phyloP scores from a whole-genome alignment of 2,113 vertebrate genomes.

The Oncorhynchus tshawytscha region DNA sequence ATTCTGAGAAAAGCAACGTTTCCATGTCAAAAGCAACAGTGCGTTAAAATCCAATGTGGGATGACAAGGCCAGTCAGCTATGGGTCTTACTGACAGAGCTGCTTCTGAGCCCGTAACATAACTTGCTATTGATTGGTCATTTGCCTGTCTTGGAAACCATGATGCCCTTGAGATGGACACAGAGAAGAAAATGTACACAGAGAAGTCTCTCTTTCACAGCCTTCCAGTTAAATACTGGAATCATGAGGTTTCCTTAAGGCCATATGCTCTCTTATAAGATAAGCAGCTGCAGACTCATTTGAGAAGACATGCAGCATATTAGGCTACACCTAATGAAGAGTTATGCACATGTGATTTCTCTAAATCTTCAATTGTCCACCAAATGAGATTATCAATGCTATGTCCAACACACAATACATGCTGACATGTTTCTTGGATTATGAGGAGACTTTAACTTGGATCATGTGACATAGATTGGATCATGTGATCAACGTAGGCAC shows the following conservation, averaged over 20 bases:
- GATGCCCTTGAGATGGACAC: background rate
- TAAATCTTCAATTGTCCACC: background rate
- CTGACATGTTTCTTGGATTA: background rate
- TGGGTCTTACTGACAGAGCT: background rate
- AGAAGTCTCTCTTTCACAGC: background rate
- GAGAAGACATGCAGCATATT: background rate
- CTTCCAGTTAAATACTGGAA: conserved; percentile 3
- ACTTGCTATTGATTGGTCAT: too few relatives aligned
- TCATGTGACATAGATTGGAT: too few relatives aligned
- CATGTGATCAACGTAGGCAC: too few relatives aligned
- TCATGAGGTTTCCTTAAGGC: background rate
- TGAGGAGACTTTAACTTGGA: too few relatives aligned
- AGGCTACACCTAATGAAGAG: background rate
- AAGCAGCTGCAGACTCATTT: background rate
- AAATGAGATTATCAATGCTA: background rate
- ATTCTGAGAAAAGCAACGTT: conserved; percentile 10
- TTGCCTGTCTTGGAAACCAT: background rate
- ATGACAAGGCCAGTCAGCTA: background rate
- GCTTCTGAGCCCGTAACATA: background rate
- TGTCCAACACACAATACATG: background rate
- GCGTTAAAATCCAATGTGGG: background rate
- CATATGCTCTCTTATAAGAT: background rate
- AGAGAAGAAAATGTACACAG: background rate
- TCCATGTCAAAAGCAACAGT: background rate
- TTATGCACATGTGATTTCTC: too few relatives aligned